Base-by-base conservation (phyloP, 2,113 vertebrate species). In the Sardina pilchardus region DNA sequence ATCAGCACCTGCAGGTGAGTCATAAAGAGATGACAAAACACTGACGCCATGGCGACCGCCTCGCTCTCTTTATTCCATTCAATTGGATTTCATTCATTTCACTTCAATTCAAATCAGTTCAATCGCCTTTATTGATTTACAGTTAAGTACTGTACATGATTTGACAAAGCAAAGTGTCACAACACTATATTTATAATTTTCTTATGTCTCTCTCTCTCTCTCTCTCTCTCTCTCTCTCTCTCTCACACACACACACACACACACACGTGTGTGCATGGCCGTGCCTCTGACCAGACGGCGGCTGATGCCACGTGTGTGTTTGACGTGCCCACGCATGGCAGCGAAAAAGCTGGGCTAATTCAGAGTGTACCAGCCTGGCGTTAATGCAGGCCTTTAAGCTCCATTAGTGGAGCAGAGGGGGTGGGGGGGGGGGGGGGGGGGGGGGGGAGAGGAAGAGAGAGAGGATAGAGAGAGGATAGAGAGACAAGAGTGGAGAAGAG, bases 1-100 rank as follows among this genome's bases (percentile, higher is more conserved):
- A 53, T 14, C 26, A 71, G 26, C 63, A 71, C 63, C 63, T 71
- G 63, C 63, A 71, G 63, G 34, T 71, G 63, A 71, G 63, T 71
- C 63, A 71, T 71, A 71, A 34, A 71, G 63, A 71, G n/a, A 71
- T 71, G 63, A 71, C 7, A 71, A 26, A 71, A 0, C 16, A 26
- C 8, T 30, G 63, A 26, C 12, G 63, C n/a, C 63, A 26, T 26
- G 26, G 26, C 10, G 16, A 14, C 6, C 59, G 19, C 24, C 21
- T 34, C 63, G 30, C 63, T 34, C 26, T 71, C 26, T 71, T 71
- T 1, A 71, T 71, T 71, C 63, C 12, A 71, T 71, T 71, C 12
- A 10, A 14, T 71, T 71, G 9, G 3, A 71, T 71, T 71, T 12
- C 2, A 71, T 71, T 71, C 26, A n/a, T 6, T 63, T 63, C 21